Evolutionary conservation across 2,888 invertebrate genomes (phyloP).

Genomic region (Aethes cnicana): DNA sequence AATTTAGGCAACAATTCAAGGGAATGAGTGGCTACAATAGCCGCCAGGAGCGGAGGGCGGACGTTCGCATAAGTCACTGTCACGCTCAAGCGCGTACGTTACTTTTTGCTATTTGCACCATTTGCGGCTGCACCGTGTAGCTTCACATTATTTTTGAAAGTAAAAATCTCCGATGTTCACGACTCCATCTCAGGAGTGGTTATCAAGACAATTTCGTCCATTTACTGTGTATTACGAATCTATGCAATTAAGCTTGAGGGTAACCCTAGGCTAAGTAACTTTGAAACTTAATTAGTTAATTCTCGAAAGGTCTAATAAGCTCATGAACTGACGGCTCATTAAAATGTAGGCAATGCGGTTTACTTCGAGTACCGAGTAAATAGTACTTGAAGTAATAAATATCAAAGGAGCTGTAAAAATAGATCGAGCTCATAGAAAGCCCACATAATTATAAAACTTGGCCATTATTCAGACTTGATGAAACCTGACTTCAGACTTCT

Average conservation of each 20-base stretch:
- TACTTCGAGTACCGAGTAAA: too few species aligned
- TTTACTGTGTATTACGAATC: conserved; percentile 20
- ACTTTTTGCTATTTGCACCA: conserved; percentile 62
- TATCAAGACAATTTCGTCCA: too few species aligned
- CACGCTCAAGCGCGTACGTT: conserved; percentile 59
- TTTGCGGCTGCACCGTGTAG: conserved; percentile 52
- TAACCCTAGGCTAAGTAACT: conserved; percentile 20
- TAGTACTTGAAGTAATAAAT: too few species aligned
- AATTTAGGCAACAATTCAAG: conserved; percentile 54
- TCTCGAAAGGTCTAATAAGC: not conserved
- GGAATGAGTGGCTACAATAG: conserved; percentile 65
- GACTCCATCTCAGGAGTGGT: too few species aligned
- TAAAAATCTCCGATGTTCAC: conserved; percentile 16
- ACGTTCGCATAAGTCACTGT: conserved; percentile 75
- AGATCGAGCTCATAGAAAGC: too few species aligned
- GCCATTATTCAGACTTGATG: too few species aligned
- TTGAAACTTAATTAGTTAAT: conserved; percentile 1
- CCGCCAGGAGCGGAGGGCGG: conserved; percentile 62
- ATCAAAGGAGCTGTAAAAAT: not conserved
- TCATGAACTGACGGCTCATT: not conserved
- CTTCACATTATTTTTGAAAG: conserved; percentile 24
- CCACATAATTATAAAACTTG: too few species aligned
- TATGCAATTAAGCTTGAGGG: conserved; percentile 6
- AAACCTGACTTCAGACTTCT: too few species aligned
- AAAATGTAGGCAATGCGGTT: conserved; percentile 1